Conservation (phyloP, 2,113 vertebrate species). For the Lampris incognitus region DNA sequence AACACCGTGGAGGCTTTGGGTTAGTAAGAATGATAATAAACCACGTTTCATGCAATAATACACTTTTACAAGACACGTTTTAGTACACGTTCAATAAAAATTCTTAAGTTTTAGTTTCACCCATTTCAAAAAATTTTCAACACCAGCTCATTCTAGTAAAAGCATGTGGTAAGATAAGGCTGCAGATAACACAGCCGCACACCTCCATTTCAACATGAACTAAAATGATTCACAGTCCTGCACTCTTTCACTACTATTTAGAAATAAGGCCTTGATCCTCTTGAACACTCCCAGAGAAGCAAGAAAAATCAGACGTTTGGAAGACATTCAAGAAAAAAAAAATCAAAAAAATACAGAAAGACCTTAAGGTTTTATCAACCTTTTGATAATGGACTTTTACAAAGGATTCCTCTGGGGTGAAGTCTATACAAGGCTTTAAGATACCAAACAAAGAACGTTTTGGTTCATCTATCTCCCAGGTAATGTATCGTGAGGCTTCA, state of each 20-base stretch:
- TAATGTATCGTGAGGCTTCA: background rate
- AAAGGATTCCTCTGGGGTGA: background rate
- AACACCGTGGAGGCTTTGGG: too few relatives aligned
- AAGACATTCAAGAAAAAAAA: background rate
- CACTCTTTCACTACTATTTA: background rate
- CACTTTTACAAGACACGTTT: too few relatives aligned
- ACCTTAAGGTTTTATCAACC: background rate
- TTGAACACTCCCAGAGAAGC: background rate
- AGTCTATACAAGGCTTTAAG: background rate
- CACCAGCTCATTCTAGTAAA: too few relatives aligned
- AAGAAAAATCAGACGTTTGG: too few relatives aligned
- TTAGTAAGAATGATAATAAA: too few relatives aligned
- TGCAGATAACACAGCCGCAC: background rate
- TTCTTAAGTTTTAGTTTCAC: too few relatives aligned
- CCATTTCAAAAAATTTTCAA: too few relatives aligned
- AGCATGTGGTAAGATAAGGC: background rate
- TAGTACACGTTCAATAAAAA: too few relatives aligned
- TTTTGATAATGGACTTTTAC: background rate
- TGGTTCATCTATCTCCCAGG: background rate
- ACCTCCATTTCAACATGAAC: background rate
- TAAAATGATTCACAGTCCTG: conserved; percentile 2
- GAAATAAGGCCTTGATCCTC: background rate
- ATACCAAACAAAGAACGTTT: background rate
- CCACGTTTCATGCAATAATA: too few relatives aligned
- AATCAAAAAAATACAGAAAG: background rate